A percentile compares a stretch with the other conserved stretches of the same genome.
These are phyloP conservation scores for Aplysina aerophoba DNA, from an alignment of 37 sponge, comb jelly and placozoan species.

Conservation along the genomic window DNA sequence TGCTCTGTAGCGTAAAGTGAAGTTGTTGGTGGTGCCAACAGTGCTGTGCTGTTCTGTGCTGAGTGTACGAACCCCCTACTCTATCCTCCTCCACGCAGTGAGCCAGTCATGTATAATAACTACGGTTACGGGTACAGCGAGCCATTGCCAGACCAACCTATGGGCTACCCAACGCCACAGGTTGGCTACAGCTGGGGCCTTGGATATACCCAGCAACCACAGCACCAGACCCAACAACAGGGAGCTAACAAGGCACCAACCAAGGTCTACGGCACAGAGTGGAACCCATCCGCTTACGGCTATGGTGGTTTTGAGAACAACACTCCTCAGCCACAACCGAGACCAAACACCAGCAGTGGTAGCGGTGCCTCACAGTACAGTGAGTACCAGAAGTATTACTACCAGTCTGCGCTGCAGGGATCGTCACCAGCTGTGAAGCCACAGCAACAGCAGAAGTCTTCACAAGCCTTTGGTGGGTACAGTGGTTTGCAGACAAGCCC, in stretches of 20 bases:
- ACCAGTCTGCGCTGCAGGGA: slow-evolving; percentile 6
- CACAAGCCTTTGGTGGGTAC: too few relatives aligned
- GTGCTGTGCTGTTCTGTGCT: too few relatives aligned
- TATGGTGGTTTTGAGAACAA: background rate
- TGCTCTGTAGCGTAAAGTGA: too few relatives aligned
- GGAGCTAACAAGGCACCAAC: background rate
- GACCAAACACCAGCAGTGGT: too few relatives aligned
- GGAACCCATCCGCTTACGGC: slow-evolving; percentile 8
- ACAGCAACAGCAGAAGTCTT: too few relatives aligned
- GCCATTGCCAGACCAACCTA: background rate
- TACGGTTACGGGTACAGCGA: background rate
- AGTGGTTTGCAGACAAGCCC: too few relatives aligned
- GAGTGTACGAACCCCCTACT: too few relatives aligned
- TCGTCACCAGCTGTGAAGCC: too few relatives aligned
- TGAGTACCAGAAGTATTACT: slow-evolving; percentile 12
- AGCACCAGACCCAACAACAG: background rate
- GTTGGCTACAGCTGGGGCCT: too few relatives aligned
- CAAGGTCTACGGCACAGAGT: background rate
- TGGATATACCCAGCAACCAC: background rate
- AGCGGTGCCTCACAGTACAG: background rate
- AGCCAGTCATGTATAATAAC: background rate
- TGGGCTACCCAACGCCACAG: too few relatives aligned
- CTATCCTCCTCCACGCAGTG: background rate
- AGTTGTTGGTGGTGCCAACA: too few relatives aligned
- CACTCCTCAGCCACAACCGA: background rate